Evolutionary conservation across 2,888 invertebrate genomes (phyloP).

Genomic region (Drosophila flavopinicola): DNA sequence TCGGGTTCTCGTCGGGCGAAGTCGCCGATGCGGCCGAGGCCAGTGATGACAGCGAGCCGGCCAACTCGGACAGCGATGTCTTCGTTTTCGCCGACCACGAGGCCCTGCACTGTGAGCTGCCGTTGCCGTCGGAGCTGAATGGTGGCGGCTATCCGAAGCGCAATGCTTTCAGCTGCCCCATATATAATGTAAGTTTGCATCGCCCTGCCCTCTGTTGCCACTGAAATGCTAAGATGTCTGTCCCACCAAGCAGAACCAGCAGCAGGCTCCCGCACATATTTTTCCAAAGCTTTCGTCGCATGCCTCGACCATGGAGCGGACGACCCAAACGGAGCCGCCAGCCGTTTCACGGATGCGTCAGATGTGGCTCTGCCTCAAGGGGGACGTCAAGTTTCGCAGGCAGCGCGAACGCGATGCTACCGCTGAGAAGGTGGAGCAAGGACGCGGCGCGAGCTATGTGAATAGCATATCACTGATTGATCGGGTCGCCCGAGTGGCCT

Average conservation of each 20-base stretch:
- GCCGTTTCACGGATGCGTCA: conserved; percentile 91
- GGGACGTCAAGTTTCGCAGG: conserved; percentile 90
- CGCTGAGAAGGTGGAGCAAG: conserved; percentile 78
- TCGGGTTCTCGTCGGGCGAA: conserved; percentile 84
- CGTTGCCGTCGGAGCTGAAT: conserved; percentile 78
- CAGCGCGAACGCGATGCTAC: conserved; percentile 90
- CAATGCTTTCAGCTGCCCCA: conserved; percentile 87
- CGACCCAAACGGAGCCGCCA: conserved; percentile 91
- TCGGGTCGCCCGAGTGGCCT: conserved; percentile 91
- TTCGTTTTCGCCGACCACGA: conserved; percentile 60
- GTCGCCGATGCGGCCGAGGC: conserved; percentile 42
- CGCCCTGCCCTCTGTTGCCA: too few relatives aligned
- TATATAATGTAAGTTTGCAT: conserved; percentile 87
- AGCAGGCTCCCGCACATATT: conserved; percentile 84
- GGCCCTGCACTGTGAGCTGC: conserved; percentile 68
- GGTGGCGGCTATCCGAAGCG: conserved; percentile 84
- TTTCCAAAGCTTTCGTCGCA: conserved; percentile 79
- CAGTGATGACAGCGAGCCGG: conserved; percentile 60
- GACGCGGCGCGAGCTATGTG: conserved; percentile 86
- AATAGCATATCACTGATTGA: conserved; percentile 95
- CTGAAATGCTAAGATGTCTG: not conserved
- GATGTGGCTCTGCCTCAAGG: conserved; percentile 91
- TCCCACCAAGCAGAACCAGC: conserved; percentile 21
- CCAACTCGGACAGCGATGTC: conserved; percentile 57
- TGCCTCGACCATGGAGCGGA: conserved; percentile 90